Conservation (phyloP, 2,888 invertebrate genomes). For the Bibio marci region DNA sequence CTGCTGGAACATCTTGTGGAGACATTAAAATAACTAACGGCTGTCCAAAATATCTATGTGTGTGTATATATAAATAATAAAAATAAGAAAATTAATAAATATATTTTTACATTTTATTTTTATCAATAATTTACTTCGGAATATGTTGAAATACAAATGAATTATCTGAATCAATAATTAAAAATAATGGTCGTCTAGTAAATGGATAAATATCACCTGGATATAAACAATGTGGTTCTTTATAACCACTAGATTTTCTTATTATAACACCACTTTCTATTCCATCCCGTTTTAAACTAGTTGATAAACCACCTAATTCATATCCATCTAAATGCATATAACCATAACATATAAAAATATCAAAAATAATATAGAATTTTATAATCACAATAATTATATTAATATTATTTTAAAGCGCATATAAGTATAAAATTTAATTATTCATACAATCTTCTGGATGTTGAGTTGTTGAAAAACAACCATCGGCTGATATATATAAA, state of each 20-base stretch:
- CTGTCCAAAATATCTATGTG: constrained; percentile 74
- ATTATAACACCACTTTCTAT: constrained; percentile 27
- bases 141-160: constrained; percentile 84
- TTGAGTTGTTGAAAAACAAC: constrained; percentile 63
- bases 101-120: too few relatives aligned
- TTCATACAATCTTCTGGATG: constrained; percentile 74
- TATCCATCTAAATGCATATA: constrained; percentile 65
- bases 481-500: constrained; percentile 88
- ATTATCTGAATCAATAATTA: constrained; percentile 91
- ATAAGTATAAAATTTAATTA: constrained; percentile 13
- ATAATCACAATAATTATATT: constrained; percentile 1
- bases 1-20: constrained; percentile 73
- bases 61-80: constrained; percentile 20
- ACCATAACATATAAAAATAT: constrained; percentile 8
- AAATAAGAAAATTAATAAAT: not conserved
- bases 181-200: constrained; percentile 79
- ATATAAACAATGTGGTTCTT: constrained; percentile 66
- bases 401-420: constrained; percentile 1
- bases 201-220: constrained; percentile 89
- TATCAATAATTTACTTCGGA: constrained; percentile 41
- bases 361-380: not conserved
- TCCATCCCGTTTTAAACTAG: constrained; percentile 67
- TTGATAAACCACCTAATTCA: constrained; percentile 79
- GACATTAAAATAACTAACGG: constrained; percentile 87
- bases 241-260: constrained; percentile 29